Percentiles rank a stretch among this genome's conserved stretches.
Evolutionary conservation across 2,888 invertebrate species (phyloP).

Genomic region (Meganola albula): DNA sequence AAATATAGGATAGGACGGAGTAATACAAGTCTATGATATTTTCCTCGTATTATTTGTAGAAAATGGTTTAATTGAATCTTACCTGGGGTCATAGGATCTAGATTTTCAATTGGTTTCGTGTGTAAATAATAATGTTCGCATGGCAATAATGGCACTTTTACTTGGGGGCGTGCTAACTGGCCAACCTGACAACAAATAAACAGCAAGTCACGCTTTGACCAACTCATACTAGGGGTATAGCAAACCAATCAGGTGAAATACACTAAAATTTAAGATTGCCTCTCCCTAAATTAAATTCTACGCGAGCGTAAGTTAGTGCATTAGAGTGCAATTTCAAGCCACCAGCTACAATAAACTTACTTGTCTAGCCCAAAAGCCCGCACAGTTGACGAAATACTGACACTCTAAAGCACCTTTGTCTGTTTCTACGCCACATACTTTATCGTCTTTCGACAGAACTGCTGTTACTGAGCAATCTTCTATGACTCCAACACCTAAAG

Average conservation of each 20-base stretch:
- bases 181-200: slow-evolving; percentile 81
- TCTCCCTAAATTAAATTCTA: no score
- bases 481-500: slow-evolving; percentile 86
- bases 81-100: slow-evolving; percentile 91
- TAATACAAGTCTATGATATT: neutral
- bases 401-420: slow-evolving; percentile 86
- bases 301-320: no score
- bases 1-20: no score
- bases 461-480: slow-evolving; percentile 87
- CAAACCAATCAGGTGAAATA: no score
- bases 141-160: slow-evolving; percentile 93
- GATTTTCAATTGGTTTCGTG: slow-evolving; percentile 86
- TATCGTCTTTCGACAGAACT: slow-evolving; percentile 81
- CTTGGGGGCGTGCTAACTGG: slow-evolving; percentile 88
- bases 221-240: slow-evolving; percentile 7
- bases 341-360: no score
- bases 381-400: slow-evolving; percentile 95
- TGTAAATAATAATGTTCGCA: slow-evolving; percentile 96
- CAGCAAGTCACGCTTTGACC: neutral
- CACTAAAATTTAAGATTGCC: no score
- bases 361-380: slow-evolving; percentile 96
- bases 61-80: slow-evolving; percentile 13
- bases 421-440: slow-evolving; percentile 87
- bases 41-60: neutral
- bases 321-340: no score